Conservation (phyloP, 1,140 invertebrate genomes). For the Rhagoletis pomonella region DNA sequence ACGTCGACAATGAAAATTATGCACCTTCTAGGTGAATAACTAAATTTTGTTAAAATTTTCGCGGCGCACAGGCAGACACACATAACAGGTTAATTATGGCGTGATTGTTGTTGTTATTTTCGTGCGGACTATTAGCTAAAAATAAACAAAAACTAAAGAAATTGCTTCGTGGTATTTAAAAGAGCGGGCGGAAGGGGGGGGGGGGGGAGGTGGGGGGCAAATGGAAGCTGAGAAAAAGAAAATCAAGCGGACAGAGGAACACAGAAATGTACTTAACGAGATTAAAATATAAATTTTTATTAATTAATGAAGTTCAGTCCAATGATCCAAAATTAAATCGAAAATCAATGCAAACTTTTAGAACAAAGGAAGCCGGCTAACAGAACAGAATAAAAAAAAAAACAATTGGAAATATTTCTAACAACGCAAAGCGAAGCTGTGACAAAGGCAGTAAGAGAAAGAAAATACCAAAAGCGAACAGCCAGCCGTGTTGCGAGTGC, state of each 20-base stretch:
- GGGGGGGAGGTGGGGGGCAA: background rate
- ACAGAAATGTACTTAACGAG: background rate
- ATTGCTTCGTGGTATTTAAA: too few relatives aligned
- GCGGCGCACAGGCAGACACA: background rate
- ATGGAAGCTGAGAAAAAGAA: background rate
- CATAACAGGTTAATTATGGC: background rate
- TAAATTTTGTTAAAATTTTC: background rate
- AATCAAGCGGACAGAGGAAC: background rate
- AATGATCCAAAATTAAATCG: background rate
- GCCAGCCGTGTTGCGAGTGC: too few relatives aligned
- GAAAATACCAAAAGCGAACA: too few relatives aligned
- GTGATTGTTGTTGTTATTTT: background rate
- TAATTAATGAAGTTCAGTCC: background rate
- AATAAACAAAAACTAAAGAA: background rate
- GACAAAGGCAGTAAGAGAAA: too few relatives aligned
- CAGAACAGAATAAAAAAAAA: too few relatives aligned
- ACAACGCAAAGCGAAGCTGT: too few relatives aligned
- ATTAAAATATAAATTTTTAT: background rate
- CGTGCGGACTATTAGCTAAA: background rate
- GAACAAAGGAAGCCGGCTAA: too few relatives aligned
- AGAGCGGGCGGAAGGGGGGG: too few relatives aligned
- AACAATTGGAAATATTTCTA: too few relatives aligned
- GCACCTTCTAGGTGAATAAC: background rate
- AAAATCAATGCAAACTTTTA: too few relatives aligned
- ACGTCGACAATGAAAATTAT: background rate